Evolutionary conservation across 2,113 vertebrate genomes (phyloP), one percentile per base, ranked within the genome.

Genomic region (Scortum barcoo): DNA sequence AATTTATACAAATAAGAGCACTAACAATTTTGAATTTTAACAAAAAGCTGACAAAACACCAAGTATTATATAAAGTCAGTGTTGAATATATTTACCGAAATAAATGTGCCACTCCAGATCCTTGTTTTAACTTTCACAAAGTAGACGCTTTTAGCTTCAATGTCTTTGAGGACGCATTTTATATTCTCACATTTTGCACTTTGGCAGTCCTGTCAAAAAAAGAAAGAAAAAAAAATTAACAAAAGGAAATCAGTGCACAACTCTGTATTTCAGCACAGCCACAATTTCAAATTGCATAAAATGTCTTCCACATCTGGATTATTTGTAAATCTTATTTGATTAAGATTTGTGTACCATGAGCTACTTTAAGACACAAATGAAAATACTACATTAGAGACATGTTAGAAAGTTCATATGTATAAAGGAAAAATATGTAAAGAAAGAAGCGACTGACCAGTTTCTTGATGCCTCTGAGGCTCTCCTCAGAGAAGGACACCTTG

Each of bases 81-180:
- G 1, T 1, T 20, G 1, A 67, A 44, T 11, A 78, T 89, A 95
- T 95, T 96, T 92, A 99, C 97, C 48, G 93, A 84, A 58, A 94
- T 93, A 78, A 98, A 97, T 0, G 97, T 97, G 51, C 97, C 93
- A 0, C 96, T 97, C 97, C 97, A 99, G 85, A 99, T 96, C 82
- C 95, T 95, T 5, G 96, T 96, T n/a, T 96, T 96, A 58, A 99
- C 90, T 0, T 97, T 96, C 26, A 99, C 92, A 58, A 93, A 94
- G 87, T 97, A 97, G 61, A 97, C 94, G 17, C 80, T 93, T 80
- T 94, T 96, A 61, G 92, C 24, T 3, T 83, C 69, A 1, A 95
- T 72, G 24, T 97, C 95, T 91, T 96, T 96, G 36, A 98, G 88
- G 83, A 92, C 92, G 90, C 97, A 99, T 53, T 93, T 84, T 56